Base-by-base conservation (phyloP, 2,888 invertebrate genomes). In the Cephus rjabovi region DNA sequence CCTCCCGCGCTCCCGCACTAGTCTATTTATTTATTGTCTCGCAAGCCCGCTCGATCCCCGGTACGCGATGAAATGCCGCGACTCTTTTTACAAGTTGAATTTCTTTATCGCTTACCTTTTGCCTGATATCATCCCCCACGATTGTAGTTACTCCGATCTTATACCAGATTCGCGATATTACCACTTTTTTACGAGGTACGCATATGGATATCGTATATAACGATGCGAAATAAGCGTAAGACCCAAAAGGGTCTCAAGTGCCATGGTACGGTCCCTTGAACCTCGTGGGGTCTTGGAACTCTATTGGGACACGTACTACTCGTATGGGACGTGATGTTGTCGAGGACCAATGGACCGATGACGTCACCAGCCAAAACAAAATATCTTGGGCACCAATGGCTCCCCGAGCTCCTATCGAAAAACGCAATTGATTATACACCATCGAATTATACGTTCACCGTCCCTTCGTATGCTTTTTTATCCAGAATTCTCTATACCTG, bases 341-440 rank as follows among this genome's bases (percentile, higher is more conserved):
- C 31, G 71, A 33, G 71, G 33, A 12, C 71, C 71, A 56, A 33
- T 33, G 71, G 77, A 77, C 69, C 80, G 83, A 81, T 84, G 83
- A 85, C 85, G 85, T 82, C 84, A 83, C 82, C 80, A 84, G 83
- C 82, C 84, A 84, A 85, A 85, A 83, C 85, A 85, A 80, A 79
- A 76, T 79, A 33, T 71, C 71, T 23, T 15, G 56, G 15, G 1
- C 23, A 23, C 56, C 23, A 56, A 56, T 15, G 9, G 23, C 56
- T 35, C 23, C 23, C 9, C 56, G 15, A 56, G 6, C 56, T 23
- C 23, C 23, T 56, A 56, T 56, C 71, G 33, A 71, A 71, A 33
- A 71, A 15, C 33, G 33, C 31, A 30, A 30, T 71, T 71, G 31
- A 71, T 71, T 71, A 33, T 30, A 31, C 71, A 33, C 33, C 31